Base-by-base conservation (phyloP, 2,888 invertebrate species). In the Seira musarum region DNA sequence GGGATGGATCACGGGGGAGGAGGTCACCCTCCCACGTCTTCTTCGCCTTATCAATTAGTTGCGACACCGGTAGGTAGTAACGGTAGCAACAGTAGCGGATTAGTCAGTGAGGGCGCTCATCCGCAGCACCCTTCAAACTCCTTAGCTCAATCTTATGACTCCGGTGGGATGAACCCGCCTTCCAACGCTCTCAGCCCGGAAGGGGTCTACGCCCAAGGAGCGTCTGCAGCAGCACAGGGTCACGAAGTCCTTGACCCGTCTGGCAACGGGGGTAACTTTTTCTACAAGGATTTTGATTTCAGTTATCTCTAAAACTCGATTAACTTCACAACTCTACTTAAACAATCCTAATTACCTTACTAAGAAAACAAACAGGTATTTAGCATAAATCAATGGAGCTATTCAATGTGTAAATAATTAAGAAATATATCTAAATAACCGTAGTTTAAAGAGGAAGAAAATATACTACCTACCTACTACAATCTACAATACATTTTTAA, bases 221-320 rank as follows among this genome's bases (percentile, higher is more conserved):
- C 65, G 2, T 76, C 81, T 15, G 76, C 69, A 65, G 81, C 76
- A 24, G 76, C 75, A 69, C 83, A 83, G 70, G 75, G 79, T 74
- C 75, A 81, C 30, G 78, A 83, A 60, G 83, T 79, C 79, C 77
- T 77, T 69, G 83, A 83, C 80, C 82, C 82, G 68, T 78, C 82
- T 64, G 78, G 76, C 63, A 85, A 81, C 79, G 83, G 81, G 69
- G 81, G 82, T 68, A 82, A 30, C 70, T 85, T 82, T 81, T 84
- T 83, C 75, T 83, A 84, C 68, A 83, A 84, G 74, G 85, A 85
- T 75, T 84, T 86, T 82, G 86, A 86, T 77, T 85, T 86, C 69
- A 86, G 85, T 76, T 85, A 83, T 79, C 80, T 85, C 60, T 85
- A 83, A 83, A 75, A 63, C 57, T 30, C 30, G 3, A 30, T 30